A percentile compares a stretch with the other conserved stretches of the same genome.
Evolutionary conservation across 2,113 vertebrate genomes (phyloP).

Genomic region (Toxostoma redivivum): DNA sequence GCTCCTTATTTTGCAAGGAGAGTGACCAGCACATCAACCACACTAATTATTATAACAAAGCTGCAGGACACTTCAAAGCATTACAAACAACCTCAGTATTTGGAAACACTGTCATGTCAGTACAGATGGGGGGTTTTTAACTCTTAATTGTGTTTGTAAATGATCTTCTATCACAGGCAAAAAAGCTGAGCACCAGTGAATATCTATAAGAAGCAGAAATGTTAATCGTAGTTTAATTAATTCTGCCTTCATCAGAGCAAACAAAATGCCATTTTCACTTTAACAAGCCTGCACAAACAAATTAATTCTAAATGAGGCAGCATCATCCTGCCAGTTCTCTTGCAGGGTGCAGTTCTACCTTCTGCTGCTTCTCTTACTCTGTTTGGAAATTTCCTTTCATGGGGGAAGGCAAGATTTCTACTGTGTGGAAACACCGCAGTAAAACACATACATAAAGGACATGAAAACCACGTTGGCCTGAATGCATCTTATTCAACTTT

Average conservation of each 20-base stretch:
- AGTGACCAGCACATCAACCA: not conserved
- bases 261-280: slow-evolving; percentile 46
- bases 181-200: not conserved
- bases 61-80: not conserved
- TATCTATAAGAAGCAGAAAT: slow-evolving; percentile 24
- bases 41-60: not conserved
- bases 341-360: not conserved
- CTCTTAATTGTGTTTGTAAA: not conserved
- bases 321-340: not conserved
- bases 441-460: not conserved
- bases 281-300: slow-evolving; percentile 38
- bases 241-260: slow-evolving; percentile 48
- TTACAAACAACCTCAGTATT: not conserved
- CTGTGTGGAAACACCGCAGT: not conserved
- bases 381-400: not conserved
- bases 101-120: not conserved
- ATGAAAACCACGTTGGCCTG: not conserved
- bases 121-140: not conserved
- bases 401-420: not conserved
- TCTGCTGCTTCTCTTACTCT: not conserved
- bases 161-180: not conserved
- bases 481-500: not conserved
- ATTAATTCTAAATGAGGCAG: slow-evolving; percentile 42
- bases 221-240: slow-evolving; percentile 27
- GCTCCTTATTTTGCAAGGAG: not conserved